These are phyloP conservation scores for Poeciliopsis infans DNA, from an alignment of 2,797 vertebrate genomes.

Conservation along the genomic window DNA sequence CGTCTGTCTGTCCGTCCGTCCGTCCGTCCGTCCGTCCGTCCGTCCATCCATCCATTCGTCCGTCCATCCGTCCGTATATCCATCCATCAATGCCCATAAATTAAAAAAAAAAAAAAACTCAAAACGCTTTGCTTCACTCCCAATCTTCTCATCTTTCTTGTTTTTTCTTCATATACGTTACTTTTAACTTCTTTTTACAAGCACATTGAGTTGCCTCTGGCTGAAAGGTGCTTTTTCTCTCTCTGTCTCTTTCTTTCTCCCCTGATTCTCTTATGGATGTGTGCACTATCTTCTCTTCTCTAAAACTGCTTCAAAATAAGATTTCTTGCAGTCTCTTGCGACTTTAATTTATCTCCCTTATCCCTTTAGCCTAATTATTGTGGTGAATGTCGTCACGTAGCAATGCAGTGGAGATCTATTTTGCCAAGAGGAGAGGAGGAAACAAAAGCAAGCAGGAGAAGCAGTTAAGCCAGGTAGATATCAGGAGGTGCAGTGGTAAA, in stretches of 20 bases:
- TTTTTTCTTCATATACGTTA: not conserved
- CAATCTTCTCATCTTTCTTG: constrained; percentile 6
- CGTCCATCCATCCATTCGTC: too few relatives aligned
- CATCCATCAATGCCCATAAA: constrained; percentile 13
- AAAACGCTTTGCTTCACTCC: constrained; percentile 14
- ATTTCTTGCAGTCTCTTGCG: constrained; percentile 18
- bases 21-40: not conserved
- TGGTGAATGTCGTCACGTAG: constrained; percentile 29
- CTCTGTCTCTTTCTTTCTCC: constrained; percentile 4
- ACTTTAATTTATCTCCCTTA: constrained; percentile 23
- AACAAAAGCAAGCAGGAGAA: constrained; percentile 11
- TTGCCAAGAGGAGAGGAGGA: constrained; percentile 5
- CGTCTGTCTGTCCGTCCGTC: too few relatives aligned
- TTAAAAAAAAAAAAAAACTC: constrained; percentile 11
- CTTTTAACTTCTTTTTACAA: too few relatives aligned
- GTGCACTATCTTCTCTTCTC: constrained; percentile 8
- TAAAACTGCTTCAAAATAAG: constrained; percentile 29
- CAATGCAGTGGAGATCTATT: constrained; percentile 18
- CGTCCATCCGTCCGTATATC: too few relatives aligned
- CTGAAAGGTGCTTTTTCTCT: not conserved
- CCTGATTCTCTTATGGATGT: constrained; percentile 9
- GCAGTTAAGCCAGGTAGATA: constrained; percentile 24
- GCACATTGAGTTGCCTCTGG: too few relatives aligned
- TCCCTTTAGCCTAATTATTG: constrained; percentile 45
- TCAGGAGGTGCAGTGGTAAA: constrained; percentile 34